Base-by-base conservation (phyloP, 1,140 invertebrate species). In the Medauroidea extradentata region DNA sequence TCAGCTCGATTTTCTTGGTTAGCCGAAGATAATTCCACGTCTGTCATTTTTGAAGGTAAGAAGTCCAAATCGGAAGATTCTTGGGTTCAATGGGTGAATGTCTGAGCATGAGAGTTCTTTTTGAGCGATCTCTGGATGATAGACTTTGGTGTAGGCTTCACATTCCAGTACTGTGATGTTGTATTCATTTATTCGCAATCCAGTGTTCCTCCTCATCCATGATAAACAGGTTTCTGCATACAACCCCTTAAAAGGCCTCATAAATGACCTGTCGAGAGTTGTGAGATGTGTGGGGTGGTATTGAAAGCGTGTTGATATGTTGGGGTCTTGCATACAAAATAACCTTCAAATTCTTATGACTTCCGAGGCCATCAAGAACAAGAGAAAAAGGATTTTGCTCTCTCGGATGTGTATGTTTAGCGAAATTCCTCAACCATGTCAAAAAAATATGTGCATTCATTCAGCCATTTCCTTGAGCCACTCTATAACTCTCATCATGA, bases 221-320 rank as follows among this genome's bases (percentile, higher is more conserved):
- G 21, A n/a, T 19, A 13, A 25, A 44, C 54, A 57, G 66, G 49
- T 27, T 48, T 57, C 63, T 25, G 66, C 61, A 49, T 72, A 77
- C 8, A 66, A 65, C 59, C 67, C 34, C 67, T 72, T 73, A 7
- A 76, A 59, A 48, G 74, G 70, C 49, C 70, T 73, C 65, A 74
- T 71, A 39, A 75, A 69, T 8, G 66, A 50, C 39, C 69, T 53
- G 56, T 76, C 71, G 7, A 73, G 50, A 8, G 69, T 67, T 67
- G 52, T 73, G 69, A 8, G 68, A 69, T 39, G 71, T 73, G 53
- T 75, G 71, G 7, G 71, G 68, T 53, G 71, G 71, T 14, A 67
- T 60, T 41, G 69, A 70, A 7, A 75, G 50, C 62, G 75, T 67
- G 23, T 68, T 64, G 46, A 73, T 69, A 55, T 73, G 13, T n/a